Percentiles rank a stretch among this genome's conserved stretches.
Evolutionary conservation across 2,113 vertebrate species (phyloP).

Genomic region (Heloderma charlesbogerti): DNA sequence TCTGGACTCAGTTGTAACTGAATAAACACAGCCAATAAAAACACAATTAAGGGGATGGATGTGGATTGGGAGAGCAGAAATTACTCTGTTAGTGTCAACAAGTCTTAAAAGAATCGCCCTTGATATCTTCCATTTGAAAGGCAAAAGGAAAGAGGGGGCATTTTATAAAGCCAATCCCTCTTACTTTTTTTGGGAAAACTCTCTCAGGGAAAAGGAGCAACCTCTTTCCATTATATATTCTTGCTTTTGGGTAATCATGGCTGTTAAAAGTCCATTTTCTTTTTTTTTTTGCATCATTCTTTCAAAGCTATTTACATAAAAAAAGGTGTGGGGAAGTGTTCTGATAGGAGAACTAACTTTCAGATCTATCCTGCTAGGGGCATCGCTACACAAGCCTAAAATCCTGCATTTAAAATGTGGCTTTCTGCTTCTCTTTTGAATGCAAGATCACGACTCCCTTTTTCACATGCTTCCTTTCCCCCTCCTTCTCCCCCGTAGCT

Average conservation of each 20-base stretch:
- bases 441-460: no score
- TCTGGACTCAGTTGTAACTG: not conserved
- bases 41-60: not conserved
- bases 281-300: not conserved
- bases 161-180: not conserved
- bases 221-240: not conserved
- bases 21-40: not conserved
- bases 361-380: constrained; percentile 24
- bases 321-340: not conserved
- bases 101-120: constrained; percentile 53
- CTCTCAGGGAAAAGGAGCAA: not conserved
- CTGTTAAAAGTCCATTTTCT: not conserved
- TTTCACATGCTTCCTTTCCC: no score
- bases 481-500: no score
- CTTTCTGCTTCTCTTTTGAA: no score
- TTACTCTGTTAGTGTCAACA: constrained; percentile 30
- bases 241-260: not conserved
- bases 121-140: constrained; percentile 3
- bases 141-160: constrained; percentile 41
- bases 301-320: not conserved
- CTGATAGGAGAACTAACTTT: not conserved
- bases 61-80: constrained; percentile 36
- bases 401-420: no score
- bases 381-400: no score
- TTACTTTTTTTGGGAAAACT: not conserved